These are phyloP conservation scores for Sebastes miniatus DNA, from an alignment of 2,797 vertebrate species.

Conservation along the genomic window DNA sequence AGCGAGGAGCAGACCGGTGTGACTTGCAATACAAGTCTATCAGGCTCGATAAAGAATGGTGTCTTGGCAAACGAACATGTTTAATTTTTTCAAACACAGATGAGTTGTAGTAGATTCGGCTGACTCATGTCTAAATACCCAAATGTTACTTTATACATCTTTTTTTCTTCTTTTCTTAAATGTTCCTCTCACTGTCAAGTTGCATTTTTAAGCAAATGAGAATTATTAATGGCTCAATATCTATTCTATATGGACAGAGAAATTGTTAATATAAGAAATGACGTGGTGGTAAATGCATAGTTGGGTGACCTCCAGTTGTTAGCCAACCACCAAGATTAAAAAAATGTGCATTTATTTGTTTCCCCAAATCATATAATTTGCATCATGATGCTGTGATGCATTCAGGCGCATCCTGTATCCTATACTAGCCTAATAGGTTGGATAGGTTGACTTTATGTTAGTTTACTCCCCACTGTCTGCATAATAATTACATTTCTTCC, in stretches of 20 bases:
- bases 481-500: slow-evolving; percentile 35
- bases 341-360: neutral
- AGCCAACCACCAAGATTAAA: neutral
- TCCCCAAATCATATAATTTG: neutral
- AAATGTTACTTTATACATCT: neutral
- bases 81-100: neutral
- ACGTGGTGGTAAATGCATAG: neutral
- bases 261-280: neutral
- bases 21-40: neutral
- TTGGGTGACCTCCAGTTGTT: neutral
- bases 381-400: neutral
- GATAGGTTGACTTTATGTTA: neutral
- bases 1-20: neutral
- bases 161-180: neutral
- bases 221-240: neutral
- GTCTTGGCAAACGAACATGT: neutral
- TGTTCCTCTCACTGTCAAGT: neutral
- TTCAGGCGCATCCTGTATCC: neutral
- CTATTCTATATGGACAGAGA: neutral
- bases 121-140: no score
- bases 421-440: neutral
- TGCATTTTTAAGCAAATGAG: neutral
- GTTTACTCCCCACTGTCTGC: slow-evolving; percentile 9
- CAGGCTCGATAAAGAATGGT: neutral
- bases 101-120: neutral